These are phyloP conservation scores for Coptotermes formosanus DNA, from an alignment of 1,140 invertebrate species.

Conservation along the genomic window DNA sequence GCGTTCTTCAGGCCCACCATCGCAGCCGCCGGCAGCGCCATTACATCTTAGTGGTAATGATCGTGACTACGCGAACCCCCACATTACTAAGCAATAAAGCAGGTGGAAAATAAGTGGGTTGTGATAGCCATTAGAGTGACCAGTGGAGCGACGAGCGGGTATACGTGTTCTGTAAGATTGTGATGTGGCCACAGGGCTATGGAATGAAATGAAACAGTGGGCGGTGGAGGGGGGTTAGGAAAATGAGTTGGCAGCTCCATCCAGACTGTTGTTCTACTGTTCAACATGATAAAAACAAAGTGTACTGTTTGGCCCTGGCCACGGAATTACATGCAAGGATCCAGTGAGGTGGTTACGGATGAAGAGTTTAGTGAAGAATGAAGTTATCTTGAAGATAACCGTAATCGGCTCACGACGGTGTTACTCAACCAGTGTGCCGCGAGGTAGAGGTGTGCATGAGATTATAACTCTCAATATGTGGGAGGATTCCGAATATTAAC, in stretches of 20 bases:
- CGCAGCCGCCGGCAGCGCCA: conserved; percentile 22
- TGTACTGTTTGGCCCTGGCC: too few species aligned
- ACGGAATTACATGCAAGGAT: too few species aligned
- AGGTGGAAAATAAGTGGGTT: conserved; percentile 35
- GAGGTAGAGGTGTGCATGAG: too few species aligned
- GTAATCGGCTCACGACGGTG: too few species aligned
- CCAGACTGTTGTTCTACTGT: too few species aligned
- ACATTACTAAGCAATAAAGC: conserved; percentile 33
- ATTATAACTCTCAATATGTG: too few species aligned
- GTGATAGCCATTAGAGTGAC: conserved; percentile 29
- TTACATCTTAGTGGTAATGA: conserved; percentile 1
- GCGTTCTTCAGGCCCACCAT: not conserved
- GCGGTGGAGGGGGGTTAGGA: not conserved
- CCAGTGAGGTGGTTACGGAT: too few species aligned
- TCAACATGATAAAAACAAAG: too few species aligned
- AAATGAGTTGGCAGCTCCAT: not conserved
- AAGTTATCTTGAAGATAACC: too few species aligned
- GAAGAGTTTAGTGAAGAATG: too few species aligned
- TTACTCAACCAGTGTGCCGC: too few species aligned
- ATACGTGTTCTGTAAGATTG: not conserved
- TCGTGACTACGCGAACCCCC: conserved; percentile 24
- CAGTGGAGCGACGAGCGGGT: not conserved
- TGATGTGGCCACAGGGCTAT: not conserved
- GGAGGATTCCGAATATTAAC: too few species aligned
- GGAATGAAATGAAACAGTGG: not conserved